phyloP scores from a whole-genome alignment of 2,113 vertebrate species.

The Catagonus wagneri region DNA sequence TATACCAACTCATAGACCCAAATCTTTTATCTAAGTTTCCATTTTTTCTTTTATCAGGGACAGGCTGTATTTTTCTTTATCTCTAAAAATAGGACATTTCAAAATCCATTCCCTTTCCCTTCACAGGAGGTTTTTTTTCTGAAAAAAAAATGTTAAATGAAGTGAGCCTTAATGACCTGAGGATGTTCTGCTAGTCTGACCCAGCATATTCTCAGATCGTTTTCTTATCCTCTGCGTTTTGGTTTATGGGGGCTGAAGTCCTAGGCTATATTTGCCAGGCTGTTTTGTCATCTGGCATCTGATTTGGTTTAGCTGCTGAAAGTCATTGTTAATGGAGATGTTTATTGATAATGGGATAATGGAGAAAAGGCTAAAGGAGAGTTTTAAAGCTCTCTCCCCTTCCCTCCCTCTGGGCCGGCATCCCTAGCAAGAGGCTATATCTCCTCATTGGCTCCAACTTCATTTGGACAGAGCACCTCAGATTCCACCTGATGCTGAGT shows the following conservation, averaged over 20 bases:
- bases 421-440: neutral
- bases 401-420: neutral
- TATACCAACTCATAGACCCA: neutral
- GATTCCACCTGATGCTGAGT: neutral
- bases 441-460: neutral
- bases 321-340: neutral
- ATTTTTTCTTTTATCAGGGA: neutral
- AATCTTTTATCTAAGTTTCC: neutral
- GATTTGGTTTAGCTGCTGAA: neutral
- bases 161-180: neutral
- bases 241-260: neutral
- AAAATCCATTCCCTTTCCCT: neutral
- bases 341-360: neutral
- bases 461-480: neutral
- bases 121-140: neutral
- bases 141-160: neutral
- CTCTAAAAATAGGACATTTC: neutral
- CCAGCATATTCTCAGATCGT: neutral
- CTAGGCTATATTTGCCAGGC: neutral
- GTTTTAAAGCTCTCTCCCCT: neutral
- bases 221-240: neutral
- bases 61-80: neutral
- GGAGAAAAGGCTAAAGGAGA: neutral
- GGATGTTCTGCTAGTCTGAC: neutral
- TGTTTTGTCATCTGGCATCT: neutral